Base-by-base conservation (phyloP, 2,113 vertebrate genomes). In the Corydoras maculifer region DNA sequence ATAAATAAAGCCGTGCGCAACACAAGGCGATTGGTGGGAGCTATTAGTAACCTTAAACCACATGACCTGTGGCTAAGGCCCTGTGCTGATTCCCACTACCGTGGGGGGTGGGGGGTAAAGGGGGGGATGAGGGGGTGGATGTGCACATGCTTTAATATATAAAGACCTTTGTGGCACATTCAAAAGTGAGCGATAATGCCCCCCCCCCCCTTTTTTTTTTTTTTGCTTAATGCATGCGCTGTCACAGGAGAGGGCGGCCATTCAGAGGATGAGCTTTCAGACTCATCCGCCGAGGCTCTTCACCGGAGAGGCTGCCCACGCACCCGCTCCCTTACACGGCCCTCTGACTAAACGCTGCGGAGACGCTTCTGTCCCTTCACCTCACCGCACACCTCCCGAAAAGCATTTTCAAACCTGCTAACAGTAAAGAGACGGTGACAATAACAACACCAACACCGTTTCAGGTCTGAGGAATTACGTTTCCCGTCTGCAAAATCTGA, bases 11-110 rank as follows among this genome's bases (percentile, higher is more conserved):
- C 18, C 18, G 18, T 59, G 25, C 53, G 25, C 66, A 75, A 79
- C 65, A 73, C 69, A 75, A 75, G 62, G 74, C 62, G 71, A 84
- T 85, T 82, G 86, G 86, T 84, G 82, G 81, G 82, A 81, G 85
- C 87, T 89, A 89, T 90, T 90, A 89, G 89, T 89, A 90, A 91
- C 85, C 80, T 84, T 87, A 90, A 87, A 89, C 85, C 79, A 79
- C 74, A 86, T 85, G 87, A 89, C 87, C 87, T 90, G 86, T 87
- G 87, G 90, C 85, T 88, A 79, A 81, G 82, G 84, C 86, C 79
- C 87, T 86, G 87, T 83, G 81, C 88, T 74, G 83, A 86, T 90
- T 91, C 90, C 86, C 89, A 90, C 79, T 53, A 75, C 72, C 69
- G 68, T 78, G 35, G 35, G 35, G 35, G 35, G 35, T 43, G 35